Percentiles rank a stretch among this genome's conserved stretches.
Evolutionary conservation across 2,888 invertebrate species (phyloP).

Genomic region (Heteromurus nitidus): DNA sequence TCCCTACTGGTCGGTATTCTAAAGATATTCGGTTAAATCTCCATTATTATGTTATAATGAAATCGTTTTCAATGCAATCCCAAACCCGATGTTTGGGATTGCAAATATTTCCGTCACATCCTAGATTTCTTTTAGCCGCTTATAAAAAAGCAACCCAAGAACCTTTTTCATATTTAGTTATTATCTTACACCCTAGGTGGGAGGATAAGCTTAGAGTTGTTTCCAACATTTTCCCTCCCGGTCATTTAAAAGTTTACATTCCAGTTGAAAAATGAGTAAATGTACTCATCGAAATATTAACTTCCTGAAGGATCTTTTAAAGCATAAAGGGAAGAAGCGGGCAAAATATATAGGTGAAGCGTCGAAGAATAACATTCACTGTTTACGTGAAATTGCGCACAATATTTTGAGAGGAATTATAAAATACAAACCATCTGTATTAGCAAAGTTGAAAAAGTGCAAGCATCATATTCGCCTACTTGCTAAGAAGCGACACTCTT

Average conservation of each 20-base stretch:
- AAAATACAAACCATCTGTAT: background rate
- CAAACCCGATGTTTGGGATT: constrained; percentile 21
- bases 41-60: constrained; percentile 42
- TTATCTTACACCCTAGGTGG: constrained; percentile 43
- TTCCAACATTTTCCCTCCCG: constrained; percentile 27
- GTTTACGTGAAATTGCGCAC: constrained; percentile 51
- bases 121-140: constrained; percentile 25
- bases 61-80: constrained; percentile 28
- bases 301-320: constrained; percentile 15
- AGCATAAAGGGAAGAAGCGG: background rate
- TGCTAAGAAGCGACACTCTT: background rate
- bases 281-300: constrained; percentile 15
- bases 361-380: constrained; percentile 38
- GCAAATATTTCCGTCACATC: constrained; percentile 20
- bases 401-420: constrained; percentile 56
- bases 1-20: constrained; percentile 38
- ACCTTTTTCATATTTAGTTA: constrained; percentile 46
- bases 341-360: constrained; percentile 5
- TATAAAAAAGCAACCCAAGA: constrained; percentile 50
- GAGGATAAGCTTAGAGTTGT: constrained; percentile 35
- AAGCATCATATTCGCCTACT: background rate
- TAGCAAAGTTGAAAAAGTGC: constrained; percentile 29
- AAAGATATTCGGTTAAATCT: constrained; percentile 52
- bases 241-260: constrained; percentile 14
- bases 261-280: constrained; percentile 57